Evolutionary conservation across 2,797 vertebrate genomes (phyloP), one percentile per base, ranked within the genome.

Genomic region (Arnoldichthys spilopterus): DNA sequence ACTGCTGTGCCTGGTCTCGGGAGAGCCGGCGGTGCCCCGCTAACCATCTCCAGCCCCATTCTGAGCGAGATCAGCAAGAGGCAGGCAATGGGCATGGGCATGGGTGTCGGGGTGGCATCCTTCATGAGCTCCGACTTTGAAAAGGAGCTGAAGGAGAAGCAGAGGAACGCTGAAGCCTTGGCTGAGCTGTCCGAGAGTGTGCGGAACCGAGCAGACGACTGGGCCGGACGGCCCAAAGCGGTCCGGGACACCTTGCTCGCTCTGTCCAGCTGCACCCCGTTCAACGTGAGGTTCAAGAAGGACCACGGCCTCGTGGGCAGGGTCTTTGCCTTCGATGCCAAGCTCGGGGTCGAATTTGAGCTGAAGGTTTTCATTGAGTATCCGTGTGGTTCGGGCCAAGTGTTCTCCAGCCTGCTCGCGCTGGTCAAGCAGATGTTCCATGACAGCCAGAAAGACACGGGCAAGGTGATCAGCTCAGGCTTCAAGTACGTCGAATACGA

Each of bases 401-500:
- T 96, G 79, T 97, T 94, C 76, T 93, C 94, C 0, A 94, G 95
- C 0, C 88, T 94, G 49, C 88, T 96, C 3, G 94, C 94, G 0
- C 85, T 96, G 77, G 96, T 95, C 49, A 90, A 94, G 80, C 95
- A 95, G 90, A 97, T 96, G 96, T 96, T 96, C 78, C 94, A 95
- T 0, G 96, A 97, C 56, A 90, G 92, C 47, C 86, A 91, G 22
- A 90, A 91, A 61, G 89, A 92, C 22, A 88, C 91, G 0, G 90
- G 95, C 8, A 96, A 96, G 82, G 94, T 93, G 0, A 93, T 96
- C 82, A 96, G 94, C 79, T 95, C 94, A 3, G 96, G 96, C 3
- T 94, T 95, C 66, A 95, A 96, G 58, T 96, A 97, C 34, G 93
- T 97, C 73, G 96, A 97, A n/a, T 97, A 96, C 0, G 96, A 97